Evolutionary conservation across 2,113 vertebrate species (phyloP).

Genomic region (Rhinogobius similis): DNA sequence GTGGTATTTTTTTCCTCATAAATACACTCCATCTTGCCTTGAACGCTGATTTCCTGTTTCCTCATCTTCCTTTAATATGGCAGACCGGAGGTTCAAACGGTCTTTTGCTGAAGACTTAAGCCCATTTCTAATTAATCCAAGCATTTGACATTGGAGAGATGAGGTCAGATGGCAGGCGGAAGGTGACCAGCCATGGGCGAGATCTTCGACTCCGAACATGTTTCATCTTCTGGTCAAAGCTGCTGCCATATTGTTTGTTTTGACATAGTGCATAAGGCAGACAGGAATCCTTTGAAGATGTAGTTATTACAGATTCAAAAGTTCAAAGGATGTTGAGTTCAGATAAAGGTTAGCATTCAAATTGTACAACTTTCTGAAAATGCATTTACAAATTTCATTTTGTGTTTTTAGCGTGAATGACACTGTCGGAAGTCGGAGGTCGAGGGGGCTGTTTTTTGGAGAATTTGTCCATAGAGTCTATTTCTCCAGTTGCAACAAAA

Average conservation of each 20-base stretch:
- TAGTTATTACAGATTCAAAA: background rate
- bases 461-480: too few species aligned
- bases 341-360: background rate
- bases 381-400: background rate
- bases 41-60: constrained; percentile 17
- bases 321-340: background rate
- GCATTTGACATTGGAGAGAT: constrained; percentile 24
- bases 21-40: background rate
- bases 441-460: too few species aligned
- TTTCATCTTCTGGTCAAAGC: constrained; percentile 13
- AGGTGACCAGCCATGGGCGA: constrained; percentile 27
- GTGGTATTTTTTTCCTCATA: background rate
- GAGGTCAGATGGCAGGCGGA: constrained; percentile 34
- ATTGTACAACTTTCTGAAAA: background rate
- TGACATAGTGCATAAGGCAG: constrained; percentile 1
- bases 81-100: constrained; percentile 40
- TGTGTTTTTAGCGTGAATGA: too few species aligned
- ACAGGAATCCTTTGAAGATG: background rate
- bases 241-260: constrained; percentile 15
- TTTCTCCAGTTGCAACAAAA: too few species aligned
- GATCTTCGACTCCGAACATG: constrained; percentile 18
- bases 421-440: too few species aligned
- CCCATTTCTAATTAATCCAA: constrained; percentile 53
- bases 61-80: constrained; percentile 39
- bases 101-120: constrained; percentile 45